Conservation (phyloP, 2,888 invertebrate species). For the Melanchra persicariae region DNA sequence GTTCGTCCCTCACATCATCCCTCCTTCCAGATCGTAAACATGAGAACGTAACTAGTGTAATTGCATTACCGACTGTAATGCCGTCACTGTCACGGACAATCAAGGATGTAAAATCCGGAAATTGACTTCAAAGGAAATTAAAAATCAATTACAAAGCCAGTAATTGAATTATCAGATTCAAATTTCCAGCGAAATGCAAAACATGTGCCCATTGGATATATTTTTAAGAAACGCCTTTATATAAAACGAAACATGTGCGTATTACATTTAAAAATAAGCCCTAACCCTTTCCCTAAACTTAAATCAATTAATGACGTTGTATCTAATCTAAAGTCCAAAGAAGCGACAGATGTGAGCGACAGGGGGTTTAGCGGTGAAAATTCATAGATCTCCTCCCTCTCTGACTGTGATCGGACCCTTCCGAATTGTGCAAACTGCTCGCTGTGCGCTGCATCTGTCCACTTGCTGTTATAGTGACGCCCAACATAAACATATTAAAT, state of each 20-base stretch:
- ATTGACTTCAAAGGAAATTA: slow-evolving; percentile 39
- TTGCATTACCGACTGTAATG: slow-evolving; percentile 80
- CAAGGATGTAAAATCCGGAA: slow-evolving; percentile 61
- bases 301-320: slow-evolving; percentile 89
- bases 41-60: slow-evolving; percentile 79
- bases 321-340: slow-evolving; percentile 84
- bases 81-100: slow-evolving; percentile 68
- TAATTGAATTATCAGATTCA: slow-evolving; percentile 21
- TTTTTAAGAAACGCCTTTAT: slow-evolving; percentile 1
- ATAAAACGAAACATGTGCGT: slow-evolving; percentile 72
- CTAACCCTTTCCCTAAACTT: slow-evolving; percentile 80
- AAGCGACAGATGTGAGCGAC: slow-evolving; percentile 88
- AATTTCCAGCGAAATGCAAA: slow-evolving; percentile 1
- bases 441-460: slow-evolving; percentile 88
- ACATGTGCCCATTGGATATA: not conserved
- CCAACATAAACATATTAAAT: slow-evolving; percentile 43
- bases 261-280: slow-evolving; percentile 75
- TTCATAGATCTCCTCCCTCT: slow-evolving; percentile 86
- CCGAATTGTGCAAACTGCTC: slow-evolving; percentile 88
- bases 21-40: slow-evolving; percentile 75
- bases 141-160: slow-evolving; percentile 34
- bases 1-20: slow-evolving; percentile 74
- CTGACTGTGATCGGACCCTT: slow-evolving; percentile 80
- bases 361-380: slow-evolving; percentile 84
- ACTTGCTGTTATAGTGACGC: slow-evolving; percentile 76